Percentiles rank a stretch among this genome's conserved stretches.
Conservation (phyloP, 2,113 vertebrate genomes). For the Holacanthus passer region DNA sequence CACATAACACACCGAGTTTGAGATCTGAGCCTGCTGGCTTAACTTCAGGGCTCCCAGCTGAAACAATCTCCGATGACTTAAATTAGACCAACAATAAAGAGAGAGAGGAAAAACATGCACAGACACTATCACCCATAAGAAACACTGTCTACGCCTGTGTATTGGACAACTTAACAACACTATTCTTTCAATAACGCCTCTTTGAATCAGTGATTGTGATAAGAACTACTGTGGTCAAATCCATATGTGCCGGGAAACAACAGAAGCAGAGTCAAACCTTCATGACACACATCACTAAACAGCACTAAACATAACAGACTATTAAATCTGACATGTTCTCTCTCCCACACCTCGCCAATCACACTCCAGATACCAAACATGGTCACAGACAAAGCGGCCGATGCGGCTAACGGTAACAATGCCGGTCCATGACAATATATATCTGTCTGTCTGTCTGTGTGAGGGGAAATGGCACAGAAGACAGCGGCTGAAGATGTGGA, state of each 20-base stretch:
- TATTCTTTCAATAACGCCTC: neutral
- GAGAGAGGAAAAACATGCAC: constrained; percentile 22
- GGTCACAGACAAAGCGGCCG: constrained; percentile 66
- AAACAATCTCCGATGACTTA: constrained; percentile 55
- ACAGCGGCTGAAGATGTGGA: neutral
- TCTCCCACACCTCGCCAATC: constrained; percentile 62
- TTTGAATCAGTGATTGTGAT: neutral
- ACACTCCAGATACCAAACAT: constrained; percentile 78
- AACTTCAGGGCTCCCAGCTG: constrained; percentile 55
- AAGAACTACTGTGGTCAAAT: neutral
- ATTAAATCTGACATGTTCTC: constrained; percentile 61
- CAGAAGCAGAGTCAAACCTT: neutral
- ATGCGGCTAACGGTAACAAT: constrained; percentile 46
- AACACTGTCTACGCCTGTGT: neutral
- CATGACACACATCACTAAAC: constrained; percentile 43
- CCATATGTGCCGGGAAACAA: neutral
- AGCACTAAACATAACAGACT: constrained; percentile 48
- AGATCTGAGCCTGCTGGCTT: constrained; percentile 61
- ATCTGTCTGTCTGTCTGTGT: constrained; percentile 6
- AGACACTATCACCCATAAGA: constrained; percentile 20
- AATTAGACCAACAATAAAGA: constrained; percentile 64
- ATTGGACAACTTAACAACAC: neutral
- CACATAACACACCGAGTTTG: constrained; percentile 52
- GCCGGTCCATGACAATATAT: constrained; percentile 35
- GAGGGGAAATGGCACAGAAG: neutral